Conservation (phyloP, 2,888 invertebrate genomes). For the Diarsia mendica region DNA sequence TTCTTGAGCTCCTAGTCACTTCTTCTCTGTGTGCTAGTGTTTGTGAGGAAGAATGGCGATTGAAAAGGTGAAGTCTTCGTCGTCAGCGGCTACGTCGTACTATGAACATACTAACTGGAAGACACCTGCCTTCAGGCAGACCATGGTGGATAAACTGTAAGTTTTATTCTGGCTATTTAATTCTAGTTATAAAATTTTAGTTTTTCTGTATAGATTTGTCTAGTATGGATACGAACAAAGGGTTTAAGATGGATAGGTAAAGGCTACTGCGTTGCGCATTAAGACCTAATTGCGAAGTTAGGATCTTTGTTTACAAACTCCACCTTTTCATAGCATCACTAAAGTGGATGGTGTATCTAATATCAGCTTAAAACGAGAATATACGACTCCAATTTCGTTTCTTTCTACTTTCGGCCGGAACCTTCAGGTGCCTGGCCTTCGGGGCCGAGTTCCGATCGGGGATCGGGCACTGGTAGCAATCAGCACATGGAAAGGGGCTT, state of each 20-base stretch:
- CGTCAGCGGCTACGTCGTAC: slow-evolving; percentile 18
- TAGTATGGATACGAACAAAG: not conserved
- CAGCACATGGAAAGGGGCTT: not conserved
- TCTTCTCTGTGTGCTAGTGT: slow-evolving; percentile 19
- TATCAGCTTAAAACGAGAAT: not conserved
- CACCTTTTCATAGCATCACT: not conserved
- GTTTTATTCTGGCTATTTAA: slow-evolving; percentile 4
- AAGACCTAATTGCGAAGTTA: not conserved
- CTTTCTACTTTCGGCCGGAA: not conserved
- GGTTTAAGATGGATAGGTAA: not conserved
- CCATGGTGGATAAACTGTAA: slow-evolving; percentile 50
- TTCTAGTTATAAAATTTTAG: too few relatives aligned
- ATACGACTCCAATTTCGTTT: not conserved
- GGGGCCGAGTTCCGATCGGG: too few relatives aligned
- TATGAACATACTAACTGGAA: slow-evolving; percentile 38
- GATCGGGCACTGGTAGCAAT: not conserved
- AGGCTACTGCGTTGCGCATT: not conserved
- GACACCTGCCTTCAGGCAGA: slow-evolving; percentile 48
- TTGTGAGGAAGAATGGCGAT: slow-evolving; percentile 35
- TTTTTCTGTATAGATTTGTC: not conserved
- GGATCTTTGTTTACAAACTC: not conserved
- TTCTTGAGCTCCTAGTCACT: not conserved
- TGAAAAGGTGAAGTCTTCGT: slow-evolving; percentile 40
- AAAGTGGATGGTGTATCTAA: not conserved
- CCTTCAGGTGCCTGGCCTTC: not conserved